Evolutionary conservation across 1,140 invertebrate genomes (phyloP), one percentile per base, ranked within the genome.

Genomic region (Pseudomyrmex gracilis): DNA sequence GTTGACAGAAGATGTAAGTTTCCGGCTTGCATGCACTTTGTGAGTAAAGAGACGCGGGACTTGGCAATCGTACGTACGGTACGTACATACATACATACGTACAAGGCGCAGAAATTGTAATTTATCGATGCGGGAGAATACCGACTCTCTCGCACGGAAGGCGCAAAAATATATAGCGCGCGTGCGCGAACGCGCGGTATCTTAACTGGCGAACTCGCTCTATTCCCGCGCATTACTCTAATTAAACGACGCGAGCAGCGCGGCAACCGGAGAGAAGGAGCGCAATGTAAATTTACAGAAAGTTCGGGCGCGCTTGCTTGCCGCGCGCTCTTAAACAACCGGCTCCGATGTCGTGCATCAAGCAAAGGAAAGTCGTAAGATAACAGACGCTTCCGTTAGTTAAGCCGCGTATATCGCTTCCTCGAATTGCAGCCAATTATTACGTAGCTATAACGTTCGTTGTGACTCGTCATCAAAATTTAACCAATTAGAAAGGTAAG

Each of bases 151-250:
- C 9, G 34, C 34, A 12, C 53, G 15, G 24, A 66, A 76, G 22
- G 47, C 66, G 66, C 66, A 80, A 80, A 80, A 80, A 71, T 78
- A 77, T 68, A 70, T 51, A 34, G 34, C 34, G 34, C 34, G 24
- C 34, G 34, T 5, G 34, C 5, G 5, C 53, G 17, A 13, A 55
- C 63, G 66, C 64, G 64, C 0, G 34, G 12, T 67, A 68, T 60
- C 68, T 80, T 70, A 71, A 80, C 53, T 34, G 76, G 66, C 20
- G 45, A 80, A 80, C 53, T 71, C 66, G 66, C 43, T 71, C 76
- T 80, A 60, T 80, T 80, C 76, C 47, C 76, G 66, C 53, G 66
- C 67, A 80, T 80, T 80, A 80, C 45, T 80, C 67, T 71, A 80
- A 80, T 80, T 80, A 80, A 80, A 80, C 76, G 76, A 71, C 53